Percentiles rank a stretch among this genome's conserved stretches.
These are phyloP conservation scores for Machimus rusticus DNA, from an alignment of 2,888 invertebrate species.

Conservation along the genomic window DNA sequence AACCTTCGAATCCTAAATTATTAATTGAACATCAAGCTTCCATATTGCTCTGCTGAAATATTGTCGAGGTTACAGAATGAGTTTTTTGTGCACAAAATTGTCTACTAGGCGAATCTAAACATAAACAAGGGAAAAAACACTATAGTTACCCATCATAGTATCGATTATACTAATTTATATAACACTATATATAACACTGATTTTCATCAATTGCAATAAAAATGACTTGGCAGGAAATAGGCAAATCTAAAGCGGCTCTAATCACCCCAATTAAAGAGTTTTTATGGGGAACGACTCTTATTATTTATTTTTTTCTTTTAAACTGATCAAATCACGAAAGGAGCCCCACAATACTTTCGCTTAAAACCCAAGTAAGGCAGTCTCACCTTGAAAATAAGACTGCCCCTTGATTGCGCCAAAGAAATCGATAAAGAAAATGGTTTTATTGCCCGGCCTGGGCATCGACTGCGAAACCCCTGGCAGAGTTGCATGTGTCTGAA, in stretches of 20 bases:
- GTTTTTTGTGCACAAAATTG: not conserved
- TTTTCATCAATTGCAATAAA: not conserved
- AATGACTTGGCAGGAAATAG: not conserved
- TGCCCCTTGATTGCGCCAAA: not conserved
- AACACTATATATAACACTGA: not conserved
- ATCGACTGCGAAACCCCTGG: not conserved
- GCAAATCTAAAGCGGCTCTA: not conserved
- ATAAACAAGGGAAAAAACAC: not conserved
- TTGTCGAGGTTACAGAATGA: not conserved
- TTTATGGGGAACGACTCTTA: not conserved
- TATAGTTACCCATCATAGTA: not conserved
- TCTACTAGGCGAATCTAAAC: not conserved
- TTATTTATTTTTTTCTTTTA: not conserved
- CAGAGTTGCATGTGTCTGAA: not conserved
- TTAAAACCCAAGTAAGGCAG: not conserved
- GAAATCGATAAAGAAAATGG: not conserved
- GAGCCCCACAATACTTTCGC: not conserved
- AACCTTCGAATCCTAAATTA: not conserved
- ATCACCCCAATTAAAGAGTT: not conserved
- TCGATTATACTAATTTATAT: not conserved
- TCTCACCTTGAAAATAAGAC: not conserved
- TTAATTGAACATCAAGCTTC: not conserved
- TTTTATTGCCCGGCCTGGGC: not conserved
- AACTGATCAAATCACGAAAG: not conserved
- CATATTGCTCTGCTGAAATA: not conserved